phyloP scores from a whole-genome alignment of 2,888 invertebrate species.

The Nephrotoma flavescens region DNA sequence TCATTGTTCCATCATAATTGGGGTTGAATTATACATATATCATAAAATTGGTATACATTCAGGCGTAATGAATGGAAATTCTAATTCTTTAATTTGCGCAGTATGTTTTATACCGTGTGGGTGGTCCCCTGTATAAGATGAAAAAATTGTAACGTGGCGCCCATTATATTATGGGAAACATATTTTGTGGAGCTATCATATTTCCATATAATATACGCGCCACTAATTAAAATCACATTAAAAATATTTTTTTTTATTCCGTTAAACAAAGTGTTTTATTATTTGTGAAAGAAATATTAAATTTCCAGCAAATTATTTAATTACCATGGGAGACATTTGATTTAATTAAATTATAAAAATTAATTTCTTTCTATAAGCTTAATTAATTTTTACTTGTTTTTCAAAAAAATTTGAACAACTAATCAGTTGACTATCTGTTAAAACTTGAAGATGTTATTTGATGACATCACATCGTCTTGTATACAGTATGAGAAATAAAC shows the following conservation, averaged over 20 bases:
- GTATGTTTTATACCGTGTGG: not conserved
- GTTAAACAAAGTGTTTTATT: not conserved
- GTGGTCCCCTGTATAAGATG: not conserved
- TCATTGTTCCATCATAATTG: conserved; percentile 1
- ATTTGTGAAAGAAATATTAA: not conserved
- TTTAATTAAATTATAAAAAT: not conserved
- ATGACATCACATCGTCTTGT: not conserved
- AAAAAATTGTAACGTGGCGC: not conserved
- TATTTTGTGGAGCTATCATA: not conserved
- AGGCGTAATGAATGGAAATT: not conserved
- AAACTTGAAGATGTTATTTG: not conserved
- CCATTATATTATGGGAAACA: not conserved
- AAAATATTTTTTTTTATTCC: not conserved
- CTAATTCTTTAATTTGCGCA: not conserved
- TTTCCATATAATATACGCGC: not conserved
- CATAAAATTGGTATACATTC: not conserved
- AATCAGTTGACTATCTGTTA: not conserved
- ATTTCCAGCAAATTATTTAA: not conserved
- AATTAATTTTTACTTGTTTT: not conserved
- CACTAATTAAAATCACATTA: not conserved
- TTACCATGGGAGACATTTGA: not conserved
- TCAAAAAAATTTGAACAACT: not conserved
- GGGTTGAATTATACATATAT: not conserved
- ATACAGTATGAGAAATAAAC: not conserved
- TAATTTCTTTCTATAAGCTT: not conserved